These are phyloP conservation scores for Scalopus aquaticus DNA, from an alignment of 2,113 vertebrate genomes.

Conservation along the genomic window DNA sequence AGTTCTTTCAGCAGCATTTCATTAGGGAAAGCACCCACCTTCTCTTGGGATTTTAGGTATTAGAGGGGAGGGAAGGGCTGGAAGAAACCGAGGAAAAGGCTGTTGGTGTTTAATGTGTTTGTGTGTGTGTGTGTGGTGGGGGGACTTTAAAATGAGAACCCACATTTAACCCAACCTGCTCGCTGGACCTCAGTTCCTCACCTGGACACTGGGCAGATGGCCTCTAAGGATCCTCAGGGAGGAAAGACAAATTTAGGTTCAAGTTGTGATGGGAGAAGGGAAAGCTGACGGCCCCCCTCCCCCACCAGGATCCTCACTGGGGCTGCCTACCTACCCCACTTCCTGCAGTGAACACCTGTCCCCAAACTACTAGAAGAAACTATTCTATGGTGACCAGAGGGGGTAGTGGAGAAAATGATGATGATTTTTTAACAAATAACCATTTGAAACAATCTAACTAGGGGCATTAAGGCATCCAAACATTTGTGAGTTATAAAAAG, in stretches of 20 bases:
- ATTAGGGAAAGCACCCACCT: neutral
- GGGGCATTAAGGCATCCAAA: neutral
- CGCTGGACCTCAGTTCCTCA: neutral
- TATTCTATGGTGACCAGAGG: neutral
- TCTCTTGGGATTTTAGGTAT: neutral
- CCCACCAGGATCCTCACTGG: neutral
- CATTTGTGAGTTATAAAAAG: neutral
- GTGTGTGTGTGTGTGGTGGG: too few relatives aligned
- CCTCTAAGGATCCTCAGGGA: neutral
- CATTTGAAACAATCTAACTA: neutral
- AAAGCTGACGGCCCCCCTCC: neutral
- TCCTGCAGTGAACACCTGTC: neutral
- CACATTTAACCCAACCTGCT: neutral
- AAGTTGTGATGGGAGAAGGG: neutral
- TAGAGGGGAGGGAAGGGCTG: too few relatives aligned
- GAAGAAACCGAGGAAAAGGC: neutral
- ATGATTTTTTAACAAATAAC: neutral
- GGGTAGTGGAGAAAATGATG: neutral
- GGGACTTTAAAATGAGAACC: neutral
- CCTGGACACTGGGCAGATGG: neutral
- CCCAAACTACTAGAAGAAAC: neutral
- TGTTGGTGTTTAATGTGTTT: neutral
- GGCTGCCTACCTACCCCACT: neutral
- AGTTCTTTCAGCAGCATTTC: neutral
- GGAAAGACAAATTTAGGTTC: neutral